Conservation (phyloP, 2,113 vertebrate species). For the Aix galericulata region DNA sequence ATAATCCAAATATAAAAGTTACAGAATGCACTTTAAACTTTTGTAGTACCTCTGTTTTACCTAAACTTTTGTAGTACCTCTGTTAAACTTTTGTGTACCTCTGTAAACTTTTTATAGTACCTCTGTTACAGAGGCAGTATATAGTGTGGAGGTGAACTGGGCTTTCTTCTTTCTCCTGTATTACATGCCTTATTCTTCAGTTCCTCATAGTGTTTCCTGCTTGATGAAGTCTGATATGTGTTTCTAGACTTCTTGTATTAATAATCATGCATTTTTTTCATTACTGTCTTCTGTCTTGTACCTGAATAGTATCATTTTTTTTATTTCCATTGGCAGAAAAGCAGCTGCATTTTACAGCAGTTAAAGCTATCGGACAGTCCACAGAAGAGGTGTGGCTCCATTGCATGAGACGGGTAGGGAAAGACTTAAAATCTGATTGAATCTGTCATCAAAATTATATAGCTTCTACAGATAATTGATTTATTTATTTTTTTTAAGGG, state of each 20-base stretch:
- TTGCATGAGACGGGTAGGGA: background rate
- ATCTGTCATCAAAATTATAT: background rate
- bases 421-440: background rate
- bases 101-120: too few relatives aligned
- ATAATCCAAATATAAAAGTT: background rate
- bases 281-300: background rate
- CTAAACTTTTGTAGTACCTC: too few relatives aligned
- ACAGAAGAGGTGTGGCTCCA: background rate
- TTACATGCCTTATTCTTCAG: background rate
- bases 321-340: background rate
- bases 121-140: background rate
- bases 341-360: background rate
- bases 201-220: background rate
- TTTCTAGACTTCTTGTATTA: background rate
- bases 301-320: background rate
- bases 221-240: background rate
- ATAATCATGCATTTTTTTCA: background rate
- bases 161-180: background rate
- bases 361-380: background rate
- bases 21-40: background rate
- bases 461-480: background rate
- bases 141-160: background rate
- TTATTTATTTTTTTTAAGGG: background rate
- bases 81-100: too few relatives aligned
- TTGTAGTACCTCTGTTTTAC: too few relatives aligned